Conservation (phyloP, 2,888 invertebrate species). For the Eilema depressum region DNA sequence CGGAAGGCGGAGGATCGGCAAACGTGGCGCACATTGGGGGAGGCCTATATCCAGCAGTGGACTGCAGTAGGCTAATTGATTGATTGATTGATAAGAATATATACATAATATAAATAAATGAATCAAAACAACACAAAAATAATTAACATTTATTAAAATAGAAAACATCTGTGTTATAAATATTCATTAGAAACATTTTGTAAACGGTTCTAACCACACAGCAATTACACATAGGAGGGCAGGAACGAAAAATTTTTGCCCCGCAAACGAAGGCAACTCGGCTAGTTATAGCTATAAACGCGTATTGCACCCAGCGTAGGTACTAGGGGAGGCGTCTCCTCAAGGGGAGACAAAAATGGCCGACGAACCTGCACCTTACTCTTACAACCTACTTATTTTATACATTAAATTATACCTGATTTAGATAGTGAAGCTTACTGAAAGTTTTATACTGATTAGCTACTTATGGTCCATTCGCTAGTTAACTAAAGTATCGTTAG, state of each 20-base stretch:
- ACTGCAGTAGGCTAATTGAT: too few relatives aligned
- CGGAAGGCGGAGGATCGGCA: too few relatives aligned
- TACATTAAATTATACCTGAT: conserved; percentile 46
- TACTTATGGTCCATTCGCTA: too few relatives aligned
- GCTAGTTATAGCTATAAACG: conserved; percentile 39
- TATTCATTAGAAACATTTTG: conserved; percentile 12
- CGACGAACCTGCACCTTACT: conserved; percentile 64
- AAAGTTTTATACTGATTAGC: conserved; percentile 11
- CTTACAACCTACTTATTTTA: conserved; percentile 40
- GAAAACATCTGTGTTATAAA: not conserved
- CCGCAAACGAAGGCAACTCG: conserved; percentile 21
- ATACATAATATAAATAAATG: not conserved
- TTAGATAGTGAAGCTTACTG: conserved; percentile 21
- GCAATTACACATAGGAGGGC: conserved; percentile 12
- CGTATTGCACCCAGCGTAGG: conserved; percentile 42
- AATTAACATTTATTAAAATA: not conserved
- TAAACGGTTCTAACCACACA: conserved; percentile 11
- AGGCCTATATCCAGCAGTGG: too few relatives aligned
- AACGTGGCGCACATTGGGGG: too few relatives aligned
- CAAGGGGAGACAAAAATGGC: conserved; percentile 83
- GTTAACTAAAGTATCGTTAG: too few relatives aligned
- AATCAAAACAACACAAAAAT: not conserved
- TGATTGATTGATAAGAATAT: too few relatives aligned
- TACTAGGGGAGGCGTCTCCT: conserved; percentile 57
- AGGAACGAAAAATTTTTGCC: conserved; percentile 28